Percentiles rank a stretch among this genome's conserved stretches.
Evolutionary conservation across 2,113 vertebrate species (phyloP).

Genomic region (Prunella himalayana): DNA sequence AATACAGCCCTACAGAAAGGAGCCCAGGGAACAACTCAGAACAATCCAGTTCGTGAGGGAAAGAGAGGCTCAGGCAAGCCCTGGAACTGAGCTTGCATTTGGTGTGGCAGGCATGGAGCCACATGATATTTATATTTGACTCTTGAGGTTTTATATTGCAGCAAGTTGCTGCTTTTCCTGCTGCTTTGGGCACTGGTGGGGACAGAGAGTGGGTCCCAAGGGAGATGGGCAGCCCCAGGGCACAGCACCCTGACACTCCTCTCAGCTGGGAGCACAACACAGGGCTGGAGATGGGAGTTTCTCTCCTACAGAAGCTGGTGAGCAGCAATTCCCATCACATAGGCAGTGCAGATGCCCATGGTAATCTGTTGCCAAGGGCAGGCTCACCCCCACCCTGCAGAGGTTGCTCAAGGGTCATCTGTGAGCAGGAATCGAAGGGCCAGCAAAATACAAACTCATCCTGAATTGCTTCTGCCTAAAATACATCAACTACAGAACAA

Average conservation of each 20-base stretch:
- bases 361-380: background rate
- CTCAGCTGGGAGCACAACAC: background rate
- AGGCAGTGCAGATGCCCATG: rapidly evolving
- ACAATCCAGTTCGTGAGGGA: background rate
- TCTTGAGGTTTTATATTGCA: background rate
- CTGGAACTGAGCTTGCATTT: background rate
- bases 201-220: rapidly evolving
- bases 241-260: rapidly evolving
- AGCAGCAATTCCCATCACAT: rapidly evolving
- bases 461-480: background rate
- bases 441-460: background rate
- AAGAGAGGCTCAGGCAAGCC: background rate
- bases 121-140: background rate
- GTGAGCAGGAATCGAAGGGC: background rate
- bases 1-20: background rate
- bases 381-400: background rate
- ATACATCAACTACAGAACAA: background rate
- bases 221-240: rapidly evolving
- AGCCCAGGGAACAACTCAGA: background rate
- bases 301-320: background rate
- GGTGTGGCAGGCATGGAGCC: background rate
- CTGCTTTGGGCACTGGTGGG: background rate
- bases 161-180: background rate
- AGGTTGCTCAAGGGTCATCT: background rate
- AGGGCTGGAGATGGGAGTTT: background rate